Base-by-base conservation (phyloP, 2,888 invertebrate genomes). In the Elgonia sp. region DNA sequence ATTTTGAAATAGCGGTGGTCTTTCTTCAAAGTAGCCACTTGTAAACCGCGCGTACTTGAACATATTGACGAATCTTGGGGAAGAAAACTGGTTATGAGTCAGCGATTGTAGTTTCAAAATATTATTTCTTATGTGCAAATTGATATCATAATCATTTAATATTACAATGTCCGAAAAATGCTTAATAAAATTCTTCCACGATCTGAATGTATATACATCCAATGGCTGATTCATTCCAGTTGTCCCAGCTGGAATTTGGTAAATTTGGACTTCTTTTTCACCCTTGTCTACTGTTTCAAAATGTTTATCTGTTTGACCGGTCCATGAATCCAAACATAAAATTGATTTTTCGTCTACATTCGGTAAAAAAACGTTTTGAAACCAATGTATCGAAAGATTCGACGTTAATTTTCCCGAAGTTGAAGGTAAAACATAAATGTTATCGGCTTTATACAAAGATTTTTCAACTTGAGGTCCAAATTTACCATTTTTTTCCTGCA, bases 11-110 rank as follows among this genome's bases (percentile, higher is more conserved):
- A 53, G n/a, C 21, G 39, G 29, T 50, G 87, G 72, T 63, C 18
- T 86, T 63, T 87, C 65, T 12, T 57, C 14, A 50, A 82, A 29
- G 69, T 86, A 90, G 20, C 82, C 87, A 70, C 89, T 89, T 72
- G 86, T 86, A 20, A 46, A 84, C 86, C 84, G 89, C 20, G 81
- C 81, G 65, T 84, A 90, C 77, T 85, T 80, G 8, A 89, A 87
- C 1, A 83, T 16, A 55, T 86, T 87, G 12, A 72, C 9, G 29
- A 81, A 88, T 60, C 84, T 40, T 40, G 84, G 84, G 0, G 81
- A 88, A 12, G 82, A 88, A 46, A 88, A 86, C 20, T 88, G 84
- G 53, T 89, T 86, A 62, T 84, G 81, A 10, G 70, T 77, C 4
- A 86, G 60, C 0, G 81, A 88, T 67, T 86, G 82, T 3, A 89